phyloP scores from a whole-genome alignment of 2,888 invertebrate genomes.

The Saturnia japonica region DNA sequence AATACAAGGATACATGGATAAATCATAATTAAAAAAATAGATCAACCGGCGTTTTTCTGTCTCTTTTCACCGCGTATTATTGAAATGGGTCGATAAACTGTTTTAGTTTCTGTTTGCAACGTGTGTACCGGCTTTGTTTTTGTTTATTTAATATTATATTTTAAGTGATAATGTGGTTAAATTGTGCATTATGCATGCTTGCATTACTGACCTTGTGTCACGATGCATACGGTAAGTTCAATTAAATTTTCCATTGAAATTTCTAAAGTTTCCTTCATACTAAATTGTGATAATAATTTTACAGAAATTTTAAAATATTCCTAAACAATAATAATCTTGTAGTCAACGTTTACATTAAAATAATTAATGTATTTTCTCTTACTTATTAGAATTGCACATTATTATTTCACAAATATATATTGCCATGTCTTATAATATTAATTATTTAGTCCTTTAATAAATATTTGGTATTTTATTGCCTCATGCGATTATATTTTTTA shows the following conservation, averaged over 20 bases:
- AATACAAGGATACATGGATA: conserved; percentile 52
- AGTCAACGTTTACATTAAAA: too few species aligned
- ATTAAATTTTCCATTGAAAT: not conserved
- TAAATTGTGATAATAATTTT: not conserved
- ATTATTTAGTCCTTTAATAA: too few species aligned
- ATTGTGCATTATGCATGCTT: conserved; percentile 36
- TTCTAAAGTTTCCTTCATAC: not conserved
- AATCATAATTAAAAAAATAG: conserved; percentile 42
- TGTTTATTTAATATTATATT: conserved; percentile 21
- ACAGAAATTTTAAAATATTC: too few species aligned
- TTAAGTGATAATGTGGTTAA: conserved; percentile 45
- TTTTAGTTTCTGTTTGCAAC: conserved; percentile 20
- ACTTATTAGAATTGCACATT: too few species aligned
- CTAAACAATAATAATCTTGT: too few species aligned
- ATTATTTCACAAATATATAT: too few species aligned
- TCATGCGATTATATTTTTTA: not conserved
- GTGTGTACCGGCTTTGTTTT: conserved; percentile 12
- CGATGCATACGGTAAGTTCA: conserved; percentile 43
- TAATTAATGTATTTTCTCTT: too few species aligned
- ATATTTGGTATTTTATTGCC: too few species aligned
- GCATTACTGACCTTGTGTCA: conserved; percentile 40
- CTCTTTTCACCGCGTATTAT: conserved; percentile 4
- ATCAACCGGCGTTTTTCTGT: conserved; percentile 7
- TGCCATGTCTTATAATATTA: too few species aligned
- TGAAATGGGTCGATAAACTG: conserved; percentile 37